Base-by-base conservation (phyloP, 64 coral and sea anemone genomes). In the Dendrophyllia cribrosa region DNA sequence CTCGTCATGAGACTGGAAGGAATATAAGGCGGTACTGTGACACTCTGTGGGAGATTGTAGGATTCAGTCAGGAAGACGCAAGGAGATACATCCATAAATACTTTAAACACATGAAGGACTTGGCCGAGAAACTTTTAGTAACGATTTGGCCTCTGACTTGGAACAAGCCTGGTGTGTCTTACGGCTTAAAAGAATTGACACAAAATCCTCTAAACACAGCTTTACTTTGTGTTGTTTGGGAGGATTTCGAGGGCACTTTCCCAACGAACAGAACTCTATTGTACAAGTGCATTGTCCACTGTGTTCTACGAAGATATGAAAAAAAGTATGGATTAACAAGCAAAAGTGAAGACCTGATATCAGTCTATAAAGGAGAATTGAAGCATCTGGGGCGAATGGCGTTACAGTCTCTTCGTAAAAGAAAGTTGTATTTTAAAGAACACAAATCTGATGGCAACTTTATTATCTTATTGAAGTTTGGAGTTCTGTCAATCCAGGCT, bases 221-320 rank as follows among this genome's bases (percentile, higher is more conserved):
- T 16, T 50, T 87, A 58, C 68, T 87, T 22, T 87, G 85, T 19
- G 23, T 73, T 24, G 50, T 87, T 56, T 87, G 68, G n/a, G 85
- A 74, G 16, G 85, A 87, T 50, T 43, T 34, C 13, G 20, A 51
- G 43, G 68, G 51, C 21, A 0, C 14, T 19, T 59, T 56, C 25
- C 85, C 85, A 17, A 43, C 67, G 22, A 58, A 47, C 9, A 51
- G 85, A 23, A 87, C 85, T 69, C 5, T 45, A n/a, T 72, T 87
- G 21, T 87, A 87, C 23, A 45, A 43, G 43, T 51, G 23, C 5
- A 74, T 43, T 26, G 68, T 87, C 16, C 43, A 3, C 47, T 87
- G 56, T 74, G 43, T 87, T 14, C 34, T 73, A 50, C 74, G 71
- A 58, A 22, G 85, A 68, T 87, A 87, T 26, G 68, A 72, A 55